phyloP scores from a whole-genome alignment of 2,888 invertebrate species.

The Boloria euphrosyne region DNA sequence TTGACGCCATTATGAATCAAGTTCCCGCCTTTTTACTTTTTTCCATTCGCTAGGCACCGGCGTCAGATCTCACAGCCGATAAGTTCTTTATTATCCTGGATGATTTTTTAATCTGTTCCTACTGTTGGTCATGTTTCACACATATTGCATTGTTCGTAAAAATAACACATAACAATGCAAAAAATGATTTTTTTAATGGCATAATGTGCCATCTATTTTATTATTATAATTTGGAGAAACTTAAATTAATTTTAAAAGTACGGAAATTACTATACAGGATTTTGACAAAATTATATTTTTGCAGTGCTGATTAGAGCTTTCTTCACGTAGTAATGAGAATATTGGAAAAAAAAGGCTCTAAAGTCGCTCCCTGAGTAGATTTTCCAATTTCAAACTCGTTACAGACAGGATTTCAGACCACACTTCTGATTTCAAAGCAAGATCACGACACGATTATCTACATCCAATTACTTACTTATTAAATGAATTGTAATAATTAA shows the following conservation, averaged over 20 bases:
- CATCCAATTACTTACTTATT: neutral
- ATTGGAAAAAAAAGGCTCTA: slow-evolving; percentile 51
- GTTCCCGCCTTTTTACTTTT: slow-evolving; percentile 75
- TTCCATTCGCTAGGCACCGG: slow-evolving; percentile 70
- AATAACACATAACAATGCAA: slow-evolving; percentile 14
- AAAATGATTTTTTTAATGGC: neutral
- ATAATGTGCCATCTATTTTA: neutral
- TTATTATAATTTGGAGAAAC: neutral
- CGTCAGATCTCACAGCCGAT: slow-evolving; percentile 78
- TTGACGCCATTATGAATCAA: slow-evolving; percentile 78
- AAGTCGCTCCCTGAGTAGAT: slow-evolving; percentile 63
- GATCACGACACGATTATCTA: slow-evolving; percentile 25
- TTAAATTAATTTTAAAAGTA: neutral
- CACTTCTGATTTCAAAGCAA: slow-evolving; percentile 26
- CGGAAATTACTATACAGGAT: neutral
- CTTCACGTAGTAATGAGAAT: slow-evolving; percentile 45
- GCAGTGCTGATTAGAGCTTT: slow-evolving; percentile 28
- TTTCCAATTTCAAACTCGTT: slow-evolving; percentile 76
- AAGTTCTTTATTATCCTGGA: slow-evolving; percentile 79
- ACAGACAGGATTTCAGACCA: slow-evolving; percentile 40
- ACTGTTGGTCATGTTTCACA: slow-evolving; percentile 64
- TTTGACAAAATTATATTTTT: slow-evolving; percentile 20
- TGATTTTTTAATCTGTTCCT: slow-evolving; percentile 76
- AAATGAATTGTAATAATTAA: neutral
- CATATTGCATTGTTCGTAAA: slow-evolving; percentile 43